A percentile compares a stretch with the other conserved stretches of the same genome.
phyloP scores from a whole-genome alignment of 2,797 vertebrate genomes.

The Anniella stebbinsi region DNA sequence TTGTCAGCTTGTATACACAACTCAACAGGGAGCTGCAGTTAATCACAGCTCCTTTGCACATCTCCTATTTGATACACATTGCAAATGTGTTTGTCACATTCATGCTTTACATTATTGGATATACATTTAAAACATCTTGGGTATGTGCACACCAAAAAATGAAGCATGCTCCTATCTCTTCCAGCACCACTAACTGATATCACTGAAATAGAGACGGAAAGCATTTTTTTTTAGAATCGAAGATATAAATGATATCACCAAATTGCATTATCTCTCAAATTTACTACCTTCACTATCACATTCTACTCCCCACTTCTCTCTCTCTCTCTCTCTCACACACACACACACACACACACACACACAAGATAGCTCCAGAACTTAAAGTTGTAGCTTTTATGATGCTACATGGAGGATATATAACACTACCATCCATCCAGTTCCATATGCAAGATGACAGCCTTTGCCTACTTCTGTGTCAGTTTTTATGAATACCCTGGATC shows the following conservation, averaged over 20 bases:
- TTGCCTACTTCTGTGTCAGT: neutral
- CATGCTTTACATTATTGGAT: neutral
- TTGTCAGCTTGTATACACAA: neutral
- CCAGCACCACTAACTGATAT: neutral
- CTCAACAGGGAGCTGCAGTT: neutral
- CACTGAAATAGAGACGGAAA: neutral
- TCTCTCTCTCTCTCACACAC: too few relatives aligned
- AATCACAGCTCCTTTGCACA: neutral
- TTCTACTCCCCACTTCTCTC: neutral
- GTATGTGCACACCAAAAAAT: neutral
- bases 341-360: neutral
- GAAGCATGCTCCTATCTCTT: neutral
- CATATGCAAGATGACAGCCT: neutral
- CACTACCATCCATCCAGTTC: neutral
- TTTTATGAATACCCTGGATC: constrained; percentile 38
- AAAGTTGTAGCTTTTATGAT: neutral
- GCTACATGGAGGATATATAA: neutral
- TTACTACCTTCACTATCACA: neutral
- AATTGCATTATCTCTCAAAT: neutral
- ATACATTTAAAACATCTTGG: too few relatives aligned
- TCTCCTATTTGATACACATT: neutral
- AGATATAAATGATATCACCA: neutral
- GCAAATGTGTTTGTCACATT: neutral
- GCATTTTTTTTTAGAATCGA: too few relatives aligned
- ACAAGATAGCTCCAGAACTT: neutral